Base-by-base conservation (phyloP, 2,797 vertebrate species). In the Anolis apletophallus region DNA sequence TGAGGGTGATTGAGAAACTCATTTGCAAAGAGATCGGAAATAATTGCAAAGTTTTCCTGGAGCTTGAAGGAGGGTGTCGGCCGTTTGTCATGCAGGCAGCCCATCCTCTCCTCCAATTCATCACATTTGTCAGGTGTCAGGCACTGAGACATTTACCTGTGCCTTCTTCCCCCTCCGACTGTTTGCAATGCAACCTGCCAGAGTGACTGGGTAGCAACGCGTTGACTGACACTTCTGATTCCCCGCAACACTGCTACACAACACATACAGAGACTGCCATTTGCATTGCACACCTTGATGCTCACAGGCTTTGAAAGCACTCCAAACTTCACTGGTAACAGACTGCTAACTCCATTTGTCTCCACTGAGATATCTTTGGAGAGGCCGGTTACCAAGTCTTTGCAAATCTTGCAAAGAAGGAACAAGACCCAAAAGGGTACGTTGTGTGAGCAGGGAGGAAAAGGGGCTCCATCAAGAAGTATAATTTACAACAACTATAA, bases 61-160 rank as follows among this genome's bases (percentile, higher is more conserved):
- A 87, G 93, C 93, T 83, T 91, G 79, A 87, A 92, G 87, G 88
- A 93, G 87, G 87, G 71, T 93, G 68, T 0, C 0, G 81, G 85
- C 90, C 19, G 92, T 93, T 93, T 89, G 91, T 95, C 93, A 93
- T 71, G 59, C 87, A 67, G 0, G 91, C 92, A 92, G 93, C 14
- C 16, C 76, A 8, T 4, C 8, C 88, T 67, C n/a, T 19, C 82
- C 87, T 0, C 0, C 88, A 85, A 94, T 95, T 91, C 69, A 95
- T 95, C 95, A 94, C 3, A 19, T 54, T 87, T 95, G 95, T 92
- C 95, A 94, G 93, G 88, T 95, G 93, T 91, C 93, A 94, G 90
- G 73, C 92, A 91, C 84, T 6, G 8, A 90, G 88, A 95, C 91
- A 93, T 93, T 93, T 91, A 93, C 88, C 87, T 90, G 83, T 82